phyloP scores from a whole-genome alignment of 2,797 vertebrate species.

The Periophthalmus magnuspinnatus region DNA sequence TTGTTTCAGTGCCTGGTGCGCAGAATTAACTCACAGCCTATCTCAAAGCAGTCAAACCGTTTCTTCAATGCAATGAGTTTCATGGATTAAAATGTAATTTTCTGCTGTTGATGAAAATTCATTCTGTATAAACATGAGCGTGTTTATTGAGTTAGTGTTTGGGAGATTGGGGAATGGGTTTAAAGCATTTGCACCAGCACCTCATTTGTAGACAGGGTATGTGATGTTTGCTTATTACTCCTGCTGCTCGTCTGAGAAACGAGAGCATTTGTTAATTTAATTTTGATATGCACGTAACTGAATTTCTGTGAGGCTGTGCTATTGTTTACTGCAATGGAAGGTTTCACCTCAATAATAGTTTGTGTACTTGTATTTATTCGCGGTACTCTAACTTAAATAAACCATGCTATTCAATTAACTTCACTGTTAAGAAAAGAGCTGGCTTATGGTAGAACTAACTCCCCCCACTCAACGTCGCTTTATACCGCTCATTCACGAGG shows the following conservation, averaged over 20 bases:
- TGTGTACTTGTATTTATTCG: background rate
- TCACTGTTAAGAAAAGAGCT: background rate
- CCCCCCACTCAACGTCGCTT: too few species aligned
- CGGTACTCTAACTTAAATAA: background rate
- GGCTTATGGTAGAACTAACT: too few species aligned
- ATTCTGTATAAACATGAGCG: slow-evolving; percentile 57
- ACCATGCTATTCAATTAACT: slow-evolving; percentile 22
- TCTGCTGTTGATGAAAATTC: slow-evolving; percentile 70
- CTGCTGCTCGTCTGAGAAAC: slow-evolving; percentile 54
- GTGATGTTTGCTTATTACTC: slow-evolving; percentile 65
- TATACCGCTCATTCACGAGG: too few species aligned
- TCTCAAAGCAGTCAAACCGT: slow-evolving; percentile 60
- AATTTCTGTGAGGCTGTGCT: slow-evolving; percentile 48
- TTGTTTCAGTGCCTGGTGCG: slow-evolving; percentile 41
- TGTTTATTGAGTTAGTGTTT: slow-evolving; percentile 61
- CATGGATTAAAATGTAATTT: slow-evolving; percentile 76
- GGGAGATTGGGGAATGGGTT: slow-evolving; percentile 42
- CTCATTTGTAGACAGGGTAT: slow-evolving; percentile 51
- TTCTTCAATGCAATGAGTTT: slow-evolving; percentile 64
- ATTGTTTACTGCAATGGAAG: slow-evolving; percentile 39
- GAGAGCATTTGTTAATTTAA: slow-evolving; percentile 66
- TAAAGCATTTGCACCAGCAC: slow-evolving; percentile 50
- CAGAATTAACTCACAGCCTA: slow-evolving; percentile 53
- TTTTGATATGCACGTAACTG: slow-evolving; percentile 53
- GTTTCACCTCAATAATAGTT: background rate